Conservation (phyloP, 2,797 vertebrate genomes). For the Pagetopsis macropterus region DNA sequence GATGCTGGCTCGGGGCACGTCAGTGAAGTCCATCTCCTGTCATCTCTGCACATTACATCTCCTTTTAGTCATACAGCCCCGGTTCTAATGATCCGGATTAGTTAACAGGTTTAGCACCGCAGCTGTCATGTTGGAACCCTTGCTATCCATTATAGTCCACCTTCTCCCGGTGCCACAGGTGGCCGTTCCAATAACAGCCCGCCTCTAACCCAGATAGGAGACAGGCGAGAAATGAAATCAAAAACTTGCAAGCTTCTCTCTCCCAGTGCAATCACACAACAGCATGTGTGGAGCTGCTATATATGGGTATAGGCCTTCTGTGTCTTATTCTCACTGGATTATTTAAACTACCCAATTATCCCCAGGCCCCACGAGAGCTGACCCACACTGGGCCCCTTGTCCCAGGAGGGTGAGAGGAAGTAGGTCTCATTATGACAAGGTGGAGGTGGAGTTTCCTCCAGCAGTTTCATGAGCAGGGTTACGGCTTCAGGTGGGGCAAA, state of each 20-base stretch:
- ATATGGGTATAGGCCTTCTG: constrained; percentile 67
- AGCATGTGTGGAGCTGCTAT: constrained; percentile 60
- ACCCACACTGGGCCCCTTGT: constrained; percentile 62
- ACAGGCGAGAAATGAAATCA: constrained; percentile 62
- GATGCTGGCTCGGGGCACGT: background rate
- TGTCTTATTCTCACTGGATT: constrained; percentile 69
- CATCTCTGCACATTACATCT: constrained; percentile 40
- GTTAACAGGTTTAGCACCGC: constrained; percentile 23
- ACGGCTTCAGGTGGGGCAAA: constrained; percentile 24
- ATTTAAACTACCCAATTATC: constrained; percentile 84
- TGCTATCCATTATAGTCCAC: constrained; percentile 53
- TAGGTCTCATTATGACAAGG: constrained; percentile 78
- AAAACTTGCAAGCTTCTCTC: constrained; percentile 49
- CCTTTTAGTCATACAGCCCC: constrained; percentile 39
- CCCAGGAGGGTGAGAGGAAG: constrained; percentile 70
- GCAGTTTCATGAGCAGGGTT: constrained; percentile 23
- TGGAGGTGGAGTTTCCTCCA: constrained; percentile 51
- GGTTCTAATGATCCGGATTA: constrained; percentile 52
- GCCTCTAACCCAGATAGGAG: constrained; percentile 71
- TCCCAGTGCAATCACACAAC: constrained; percentile 69
- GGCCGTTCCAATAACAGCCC: constrained; percentile 60
- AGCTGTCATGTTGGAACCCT: constrained; percentile 55
- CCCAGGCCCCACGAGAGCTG: constrained; percentile 62
- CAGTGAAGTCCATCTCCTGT: constrained; percentile 32
- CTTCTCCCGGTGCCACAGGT: constrained; percentile 59